phyloP scores from a whole-genome alignment of 2,888 invertebrate species.

The Leptinotarsa rubiginosa region DNA sequence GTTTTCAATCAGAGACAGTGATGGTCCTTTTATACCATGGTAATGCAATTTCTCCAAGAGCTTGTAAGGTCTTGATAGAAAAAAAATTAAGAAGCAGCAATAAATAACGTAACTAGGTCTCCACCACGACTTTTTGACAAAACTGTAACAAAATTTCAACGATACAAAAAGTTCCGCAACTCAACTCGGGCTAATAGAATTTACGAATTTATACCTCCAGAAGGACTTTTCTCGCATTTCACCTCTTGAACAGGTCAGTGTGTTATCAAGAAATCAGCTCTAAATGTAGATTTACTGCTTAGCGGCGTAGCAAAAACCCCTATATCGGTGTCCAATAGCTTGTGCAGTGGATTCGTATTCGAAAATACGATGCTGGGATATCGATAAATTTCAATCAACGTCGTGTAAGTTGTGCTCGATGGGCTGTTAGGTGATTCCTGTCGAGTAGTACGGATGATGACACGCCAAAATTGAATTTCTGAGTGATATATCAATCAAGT shows the following conservation, averaged over 20 bases:
- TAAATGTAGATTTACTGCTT: constrained; percentile 37
- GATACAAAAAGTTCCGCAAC: constrained; percentile 2
- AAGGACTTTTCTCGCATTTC: constrained; percentile 22
- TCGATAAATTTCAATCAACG: constrained; percentile 63
- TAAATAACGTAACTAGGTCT: too few relatives aligned
- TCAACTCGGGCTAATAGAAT: constrained; percentile 29
- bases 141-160: neutral
- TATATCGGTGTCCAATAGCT: constrained; percentile 46
- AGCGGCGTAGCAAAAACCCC: constrained; percentile 38
- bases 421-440: constrained; percentile 40
- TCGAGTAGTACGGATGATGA: constrained; percentile 33
- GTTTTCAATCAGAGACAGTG: too few relatives aligned
- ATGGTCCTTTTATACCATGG: too few relatives aligned
- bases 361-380: constrained; percentile 59
- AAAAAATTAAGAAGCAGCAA: too few relatives aligned
- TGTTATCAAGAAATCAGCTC: constrained; percentile 34
- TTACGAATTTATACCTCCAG: constrained; percentile 27
- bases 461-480: constrained; percentile 22
- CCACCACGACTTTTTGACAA: neutral
- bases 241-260: constrained; percentile 30
- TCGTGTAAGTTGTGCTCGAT: constrained; percentile 56
- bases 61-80: too few relatives aligned
- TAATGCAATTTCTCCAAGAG: too few relatives aligned
- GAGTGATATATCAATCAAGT: constrained; percentile 11
- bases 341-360: constrained; percentile 51